Evolutionary conservation across 2,797 vertebrate species (phyloP), one percentile per base, ranked within the genome.

Genomic region (Leptatherina wallacei): DNA sequence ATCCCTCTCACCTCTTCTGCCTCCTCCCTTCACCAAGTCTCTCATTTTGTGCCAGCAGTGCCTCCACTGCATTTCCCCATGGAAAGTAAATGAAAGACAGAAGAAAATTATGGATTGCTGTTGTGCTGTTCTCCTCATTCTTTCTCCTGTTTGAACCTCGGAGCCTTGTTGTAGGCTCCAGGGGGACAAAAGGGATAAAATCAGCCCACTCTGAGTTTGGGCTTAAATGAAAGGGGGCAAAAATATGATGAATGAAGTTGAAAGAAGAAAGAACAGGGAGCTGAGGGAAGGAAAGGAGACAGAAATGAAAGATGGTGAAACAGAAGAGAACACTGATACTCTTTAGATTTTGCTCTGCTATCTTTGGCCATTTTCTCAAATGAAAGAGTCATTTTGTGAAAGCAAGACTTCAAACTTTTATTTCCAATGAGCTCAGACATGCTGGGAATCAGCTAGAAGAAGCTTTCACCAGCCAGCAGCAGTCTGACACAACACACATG

Each of bases 71-170:
- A 73, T 85, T 66, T 82, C 73, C 71, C 83, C 2, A 70, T 77
- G 84, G 82, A 76, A 82, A 82, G 69, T 47, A 42, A 89, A 82
- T 89, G 77, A 89, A 85, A 84, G 74, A 42, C 71, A 87, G 83
- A 86, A 75, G 76, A 85, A 86, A 90, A 89, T 90, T 90, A 91
- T 92, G 81, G 88, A 91, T 91, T 58, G 73, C 66, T 81, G 78
- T 69, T 89, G 82, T 62, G 38, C 87, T 81, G 76, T 83, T 83
- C 83, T 83, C 75, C 71, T 84, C 85, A 83, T 78, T 73, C 81
- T 77, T 85, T 88, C 81, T 88, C 81, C 81, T 83, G 86, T 87
- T 85, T 82, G 83, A 84, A 91, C 83, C 82, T 85, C 76, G 87
- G 78, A 82, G 84, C 76, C 78, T 69, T 69, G 84, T 86, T 89